Evolutionary conservation across 2,113 vertebrate genomes (phyloP).

Genomic region (Megaceryle torquata): DNA sequence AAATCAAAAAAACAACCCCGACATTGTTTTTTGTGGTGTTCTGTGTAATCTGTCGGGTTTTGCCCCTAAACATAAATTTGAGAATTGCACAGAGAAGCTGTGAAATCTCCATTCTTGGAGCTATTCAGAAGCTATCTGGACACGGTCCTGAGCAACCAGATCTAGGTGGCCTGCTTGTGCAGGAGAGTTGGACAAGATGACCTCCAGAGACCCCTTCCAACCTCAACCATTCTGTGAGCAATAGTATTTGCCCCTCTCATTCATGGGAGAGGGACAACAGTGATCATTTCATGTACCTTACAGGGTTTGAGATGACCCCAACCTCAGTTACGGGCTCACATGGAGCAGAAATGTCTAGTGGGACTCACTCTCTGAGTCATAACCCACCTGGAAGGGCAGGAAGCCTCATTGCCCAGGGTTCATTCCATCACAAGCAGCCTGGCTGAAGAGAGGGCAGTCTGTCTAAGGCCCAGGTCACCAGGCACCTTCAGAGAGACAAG

Average conservation of each 20-base stretch:
- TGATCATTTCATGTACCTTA: background rate
- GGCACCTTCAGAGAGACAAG: background rate
- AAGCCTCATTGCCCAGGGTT: fast-evolving
- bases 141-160: background rate
- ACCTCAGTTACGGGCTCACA: background rate
- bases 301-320: background rate
- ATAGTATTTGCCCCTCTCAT: background rate
- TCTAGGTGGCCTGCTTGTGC: background rate
- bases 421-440: background rate
- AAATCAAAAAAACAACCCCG: background rate
- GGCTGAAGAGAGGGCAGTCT: background rate
- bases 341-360: background rate
- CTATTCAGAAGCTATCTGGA: background rate
- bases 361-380: background rate
- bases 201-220: background rate
- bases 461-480: background rate
- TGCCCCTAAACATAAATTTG: no score
- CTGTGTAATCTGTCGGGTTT: no score
- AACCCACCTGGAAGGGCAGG: background rate
- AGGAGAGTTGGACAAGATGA: background rate
- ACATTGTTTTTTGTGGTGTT: no score
- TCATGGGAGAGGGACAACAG: fast-evolving
- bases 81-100: background rate
- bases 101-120: background rate
- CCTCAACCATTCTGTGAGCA: fast-evolving